Evolutionary conservation across 2,797 vertebrate genomes (phyloP).

Genomic region (Pygocentrus nattereri): DNA sequence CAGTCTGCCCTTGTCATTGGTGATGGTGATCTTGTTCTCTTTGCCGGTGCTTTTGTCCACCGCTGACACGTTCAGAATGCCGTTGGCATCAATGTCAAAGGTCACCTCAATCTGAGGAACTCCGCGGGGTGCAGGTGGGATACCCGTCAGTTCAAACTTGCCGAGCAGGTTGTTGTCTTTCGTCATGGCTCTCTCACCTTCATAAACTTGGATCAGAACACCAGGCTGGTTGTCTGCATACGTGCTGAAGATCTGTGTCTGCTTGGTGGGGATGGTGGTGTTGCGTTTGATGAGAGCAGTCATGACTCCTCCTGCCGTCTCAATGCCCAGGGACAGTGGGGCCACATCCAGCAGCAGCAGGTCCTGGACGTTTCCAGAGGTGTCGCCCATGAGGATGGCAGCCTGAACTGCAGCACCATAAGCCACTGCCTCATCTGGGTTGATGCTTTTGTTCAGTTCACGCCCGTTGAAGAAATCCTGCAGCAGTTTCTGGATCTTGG

Average conservation of each 20-base stretch:
- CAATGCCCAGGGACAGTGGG: slow-evolving; percentile 59
- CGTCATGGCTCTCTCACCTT: slow-evolving; percentile 54
- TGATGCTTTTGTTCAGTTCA: slow-evolving; percentile 54
- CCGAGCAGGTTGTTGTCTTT: slow-evolving; percentile 60
- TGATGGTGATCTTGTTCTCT: slow-evolving; percentile 63
- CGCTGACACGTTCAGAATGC: slow-evolving; percentile 62
- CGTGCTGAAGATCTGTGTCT: slow-evolving; percentile 59
- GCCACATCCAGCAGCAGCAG: slow-evolving; percentile 61
- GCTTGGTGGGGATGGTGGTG: slow-evolving; percentile 62
- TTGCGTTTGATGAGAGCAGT: slow-evolving; percentile 62
- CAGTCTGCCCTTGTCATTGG: slow-evolving; percentile 62
- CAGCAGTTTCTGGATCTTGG: slow-evolving; percentile 56
- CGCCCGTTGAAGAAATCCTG: slow-evolving; percentile 55
- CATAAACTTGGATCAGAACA: slow-evolving; percentile 61
- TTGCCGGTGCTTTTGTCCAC: slow-evolving; percentile 63
- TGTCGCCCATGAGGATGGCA: slow-evolving; percentile 60
- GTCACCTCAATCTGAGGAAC: slow-evolving; percentile 64
- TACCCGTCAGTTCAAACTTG: slow-evolving; percentile 58
- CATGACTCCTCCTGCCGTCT: slow-evolving; percentile 63
- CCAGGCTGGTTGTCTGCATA: slow-evolving; percentile 62
- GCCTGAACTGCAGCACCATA: slow-evolving; percentile 60
- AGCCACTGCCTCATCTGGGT: slow-evolving; percentile 52
- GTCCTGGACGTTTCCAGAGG: slow-evolving; percentile 60
- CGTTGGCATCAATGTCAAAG: slow-evolving; percentile 60
- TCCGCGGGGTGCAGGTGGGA: slow-evolving; percentile 60